Base-by-base conservation (phyloP, 1,140 invertebrate species). In the Drosophila prosaltans region DNA sequence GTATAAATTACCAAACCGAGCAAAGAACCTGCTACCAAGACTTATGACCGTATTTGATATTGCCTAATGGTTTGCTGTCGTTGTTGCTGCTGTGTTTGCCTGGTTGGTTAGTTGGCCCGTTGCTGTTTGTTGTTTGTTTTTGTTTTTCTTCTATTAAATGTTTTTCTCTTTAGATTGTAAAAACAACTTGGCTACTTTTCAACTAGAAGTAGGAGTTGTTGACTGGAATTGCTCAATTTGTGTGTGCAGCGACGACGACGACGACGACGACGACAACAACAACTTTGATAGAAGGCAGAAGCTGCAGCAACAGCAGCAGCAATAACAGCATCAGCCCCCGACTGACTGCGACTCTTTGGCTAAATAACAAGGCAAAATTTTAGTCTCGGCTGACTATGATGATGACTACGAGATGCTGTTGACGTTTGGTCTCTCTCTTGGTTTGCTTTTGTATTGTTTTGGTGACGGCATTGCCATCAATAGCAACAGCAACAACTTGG, bases 221-320 rank as follows among this genome's bases (percentile, higher is more conserved):
- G 78, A 89, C 84, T 88, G 70, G 84, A 84, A 88, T 89, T 88
- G 84, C 84, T 88, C 84, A 89, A 88, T 88, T 88, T 88, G 84
- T 89, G 84, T 83, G 80, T 81, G 78, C 74, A 65, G 65, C 65
- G 40, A 57, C 72, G 26, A 39, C 59, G 8, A 48, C 59, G 10
- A 24, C 51, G 40, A 58, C 65, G 10, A 45, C 55, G 26, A 72
- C 62, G 66, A 60, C 59, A 69, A 54, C 55, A 60, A 41, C 65
- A 66, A 32, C 55, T 24, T 51, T 51, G 45, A 68, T 68, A 65
- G 69, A 55, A 68, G 69, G 66, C 66, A 69, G 48, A 69, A 59
- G 58, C 36, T 69, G 48, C 16, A 41, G 8, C 21, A 32, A 6
- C 32, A 59, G 32, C 6, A 39, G 21, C 21, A 6, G 32, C 60